Evolutionary conservation across 1,140 invertebrate genomes (phyloP).

Genomic region (Ganaspis sp.): DNA sequence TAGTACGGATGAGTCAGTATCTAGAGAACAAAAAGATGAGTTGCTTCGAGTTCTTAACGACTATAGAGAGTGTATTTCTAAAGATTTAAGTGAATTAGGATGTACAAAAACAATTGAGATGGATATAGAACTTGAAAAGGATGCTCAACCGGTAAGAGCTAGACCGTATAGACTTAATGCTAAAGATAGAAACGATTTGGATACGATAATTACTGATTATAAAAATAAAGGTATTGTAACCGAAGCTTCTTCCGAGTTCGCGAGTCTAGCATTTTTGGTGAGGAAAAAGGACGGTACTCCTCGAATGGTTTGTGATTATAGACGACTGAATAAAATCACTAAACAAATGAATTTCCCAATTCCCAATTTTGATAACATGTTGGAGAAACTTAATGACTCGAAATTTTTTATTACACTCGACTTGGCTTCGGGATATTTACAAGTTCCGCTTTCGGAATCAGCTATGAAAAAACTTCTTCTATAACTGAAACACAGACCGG

Average conservation of each 20-base stretch:
- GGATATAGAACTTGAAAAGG: not conserved
- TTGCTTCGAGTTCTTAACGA: conserved; percentile 7
- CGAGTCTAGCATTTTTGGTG: conserved; percentile 34
- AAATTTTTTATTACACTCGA: not conserved
- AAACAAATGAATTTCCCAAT: not conserved
- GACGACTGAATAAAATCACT: conserved; percentile 24
- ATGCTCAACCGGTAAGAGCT: not conserved
- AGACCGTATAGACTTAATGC: not conserved
- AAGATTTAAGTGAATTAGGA: not conserved
- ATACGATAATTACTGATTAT: not conserved
- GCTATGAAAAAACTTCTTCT: not conserved
- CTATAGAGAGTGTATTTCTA: not conserved
- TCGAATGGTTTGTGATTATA: conserved; percentile 37
- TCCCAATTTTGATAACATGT: not conserved
- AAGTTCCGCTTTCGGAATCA: not conserved
- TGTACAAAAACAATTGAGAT: not conserved
- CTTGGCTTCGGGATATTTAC: not conserved
- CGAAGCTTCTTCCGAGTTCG: not conserved
- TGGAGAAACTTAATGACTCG: not conserved
- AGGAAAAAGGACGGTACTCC: conserved; percentile 31
- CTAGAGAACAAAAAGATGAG: not conserved
- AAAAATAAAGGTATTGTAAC: not conserved
- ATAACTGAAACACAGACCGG: not conserved
- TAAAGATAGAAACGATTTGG: not conserved
- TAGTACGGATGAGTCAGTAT: no score